Conservation (phyloP, 2,888 invertebrate species). For the Heteromurus nitidus region DNA sequence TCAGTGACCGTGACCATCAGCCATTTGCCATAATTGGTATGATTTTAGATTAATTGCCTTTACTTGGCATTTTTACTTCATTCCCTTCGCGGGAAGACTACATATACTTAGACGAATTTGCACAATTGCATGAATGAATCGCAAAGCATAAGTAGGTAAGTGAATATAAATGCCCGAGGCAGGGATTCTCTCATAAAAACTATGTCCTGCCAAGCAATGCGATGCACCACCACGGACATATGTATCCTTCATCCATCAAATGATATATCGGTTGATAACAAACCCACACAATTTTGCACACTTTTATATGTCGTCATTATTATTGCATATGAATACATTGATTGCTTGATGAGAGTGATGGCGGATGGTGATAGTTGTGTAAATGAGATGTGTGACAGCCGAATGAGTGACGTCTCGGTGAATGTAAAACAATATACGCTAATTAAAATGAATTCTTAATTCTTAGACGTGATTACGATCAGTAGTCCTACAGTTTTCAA, state of each 20-base stretch:
- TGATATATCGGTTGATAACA: slow-evolving; percentile 49
- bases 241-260: slow-evolving; percentile 31
- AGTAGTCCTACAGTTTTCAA: too few species aligned
- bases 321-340: slow-evolving; percentile 42
- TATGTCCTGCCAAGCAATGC: slow-evolving; percentile 6
- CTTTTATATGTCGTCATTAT: slow-evolving; percentile 30
- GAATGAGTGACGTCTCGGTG: background rate
- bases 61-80: slow-evolving; percentile 55
- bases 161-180: slow-evolving; percentile 58
- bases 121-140: background rate
- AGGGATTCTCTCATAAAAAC: slow-evolving; percentile 21
- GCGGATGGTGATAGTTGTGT: background rate
- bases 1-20: slow-evolving; percentile 67
- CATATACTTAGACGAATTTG: slow-evolving; percentile 25
- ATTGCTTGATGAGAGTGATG: slow-evolving; percentile 24
- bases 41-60: slow-evolving; percentile 65
- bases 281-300: slow-evolving; percentile 54
- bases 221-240: too few species aligned
- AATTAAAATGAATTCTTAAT: too few species aligned
- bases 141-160: slow-evolving; percentile 30
- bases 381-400: slow-evolving; percentile 25
- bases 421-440: slow-evolving; percentile 35
- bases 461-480: too few species aligned
- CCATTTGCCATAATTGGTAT: slow-evolving; percentile 63
- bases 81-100: slow-evolving; percentile 35